Conservation (phyloP, 2,113 vertebrate species). For the Ardeotis arabs region DNA sequence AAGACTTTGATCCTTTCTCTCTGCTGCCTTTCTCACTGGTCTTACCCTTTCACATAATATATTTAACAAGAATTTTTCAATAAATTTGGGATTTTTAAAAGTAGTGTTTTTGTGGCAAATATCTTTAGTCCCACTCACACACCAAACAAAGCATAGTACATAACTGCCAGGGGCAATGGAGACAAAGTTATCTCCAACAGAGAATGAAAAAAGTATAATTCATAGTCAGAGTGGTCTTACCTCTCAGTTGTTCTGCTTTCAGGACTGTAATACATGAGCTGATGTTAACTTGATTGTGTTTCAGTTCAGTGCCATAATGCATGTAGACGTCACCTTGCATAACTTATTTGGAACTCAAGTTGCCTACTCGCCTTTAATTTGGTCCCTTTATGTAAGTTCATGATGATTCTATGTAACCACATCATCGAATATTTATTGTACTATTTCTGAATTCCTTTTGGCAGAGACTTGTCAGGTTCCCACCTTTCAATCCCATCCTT, state of each 20-base stretch:
- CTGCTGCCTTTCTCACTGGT: neutral
- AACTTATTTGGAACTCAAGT: neutral
- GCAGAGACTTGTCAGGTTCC: neutral
- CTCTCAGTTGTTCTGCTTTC: neutral
- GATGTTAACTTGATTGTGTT: neutral
- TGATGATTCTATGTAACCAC: neutral
- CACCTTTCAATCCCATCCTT: neutral
- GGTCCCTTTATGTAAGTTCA: neutral
- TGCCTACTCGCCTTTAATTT: neutral
- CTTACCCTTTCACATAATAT: neutral
- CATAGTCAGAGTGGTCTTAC: neutral
- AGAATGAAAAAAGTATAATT: neutral
- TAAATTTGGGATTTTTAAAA: neutral
- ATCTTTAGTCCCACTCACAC: neutral
- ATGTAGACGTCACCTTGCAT: neutral
- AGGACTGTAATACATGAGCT: neutral
- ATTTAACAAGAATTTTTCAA: neutral
- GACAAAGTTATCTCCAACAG: neutral
- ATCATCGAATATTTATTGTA: neutral
- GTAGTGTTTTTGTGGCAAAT: neutral
- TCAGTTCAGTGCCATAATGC: neutral
- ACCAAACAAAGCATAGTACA: neutral
- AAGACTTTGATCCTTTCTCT: neutral
- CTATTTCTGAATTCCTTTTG: neutral
- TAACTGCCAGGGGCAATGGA: neutral